Evolutionary conservation across 2,797 vertebrate genomes (phyloP), one percentile per base, ranked within the genome.

Genomic region (Passerculus sandwichensis): DNA sequence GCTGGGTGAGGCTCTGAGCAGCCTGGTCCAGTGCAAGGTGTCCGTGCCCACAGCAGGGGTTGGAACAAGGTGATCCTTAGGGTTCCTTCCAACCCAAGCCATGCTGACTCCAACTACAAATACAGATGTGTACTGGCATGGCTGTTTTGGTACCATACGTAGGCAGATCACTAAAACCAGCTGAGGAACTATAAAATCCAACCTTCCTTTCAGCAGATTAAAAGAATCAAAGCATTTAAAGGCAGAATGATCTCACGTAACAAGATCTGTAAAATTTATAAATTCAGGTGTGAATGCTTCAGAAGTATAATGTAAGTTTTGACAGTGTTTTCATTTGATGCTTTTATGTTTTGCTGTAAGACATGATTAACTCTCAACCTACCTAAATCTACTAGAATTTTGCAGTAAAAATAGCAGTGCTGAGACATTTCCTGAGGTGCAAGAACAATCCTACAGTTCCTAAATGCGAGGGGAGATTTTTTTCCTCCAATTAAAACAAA

Each of bases 331-430:
- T 76, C 23, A 87, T 77, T 83, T 76, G 30, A 11, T 56, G 29
- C 22, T 75, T 88, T 75, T 62, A 48, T 17, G 34, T 89, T 91
- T 89, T 91, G 10, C 64, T 76, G 10, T n/a, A 81, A 77, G 71
- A 25, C 38, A 25, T 5, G 5, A 70, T 74, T 85, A 62, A 45
- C 51, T 77, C 42, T 61, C 82, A 81, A 74, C 26, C 51, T 65
- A 44, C 45, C 62, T n/a, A 59, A 15, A 67, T 50, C 29, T 54
- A 45, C 10, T 13, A 64, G 32, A 0, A 0, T 82, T 85, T 67
- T 67, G 44, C 16, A 36, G 26, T 47, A 85, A 85, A 85, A 85
- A 56, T 11, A 74, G 30, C 36, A 75, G 44, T n/a, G n/a, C 44
- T 47, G n/a, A 88, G 53, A 36, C 23, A 15, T 36, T 67, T 85